These are phyloP conservation scores for Polyploca ridens DNA, from an alignment of 2,888 invertebrate species.

Conservation along the genomic window DNA sequence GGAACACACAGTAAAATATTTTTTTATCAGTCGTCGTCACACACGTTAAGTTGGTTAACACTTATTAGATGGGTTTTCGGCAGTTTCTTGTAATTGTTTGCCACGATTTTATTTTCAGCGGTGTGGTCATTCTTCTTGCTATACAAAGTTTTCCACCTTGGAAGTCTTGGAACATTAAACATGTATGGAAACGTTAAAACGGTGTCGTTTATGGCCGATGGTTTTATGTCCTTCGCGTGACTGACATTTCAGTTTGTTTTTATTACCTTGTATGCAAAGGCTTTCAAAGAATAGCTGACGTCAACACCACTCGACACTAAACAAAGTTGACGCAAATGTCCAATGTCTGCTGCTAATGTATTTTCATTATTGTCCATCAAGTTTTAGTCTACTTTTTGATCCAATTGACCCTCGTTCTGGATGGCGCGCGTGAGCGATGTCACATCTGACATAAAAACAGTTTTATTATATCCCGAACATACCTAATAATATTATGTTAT, in stretches of 20 bases:
- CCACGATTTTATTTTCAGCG: constrained; percentile 52
- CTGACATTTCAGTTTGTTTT: constrained; percentile 30
- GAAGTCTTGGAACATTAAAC: constrained; percentile 10
- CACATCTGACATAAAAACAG: constrained; percentile 44
- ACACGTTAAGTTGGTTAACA: constrained; percentile 54
- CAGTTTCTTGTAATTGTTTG: constrained; percentile 42
- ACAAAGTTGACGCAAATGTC: constrained; percentile 69
- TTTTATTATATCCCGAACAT: constrained; percentile 17
- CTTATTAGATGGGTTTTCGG: constrained; percentile 44
- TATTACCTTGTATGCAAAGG: constrained; percentile 39
- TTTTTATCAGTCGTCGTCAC: constrained; percentile 40
- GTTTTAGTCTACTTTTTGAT: constrained; percentile 69
- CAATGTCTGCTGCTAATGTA: constrained; percentile 57
- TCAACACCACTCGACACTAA: constrained; percentile 45
- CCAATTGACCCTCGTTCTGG: constrained; percentile 72
- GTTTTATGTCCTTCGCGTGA: constrained; percentile 33
- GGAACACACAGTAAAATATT: constrained; percentile 51
- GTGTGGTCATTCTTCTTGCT: constrained; percentile 39
- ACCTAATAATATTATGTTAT: neutral
- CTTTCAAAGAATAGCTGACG: constrained; percentile 54
- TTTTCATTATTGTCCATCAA: constrained; percentile 72
- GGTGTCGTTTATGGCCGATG: constrained; percentile 16
- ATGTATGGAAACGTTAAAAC: constrained; percentile 18
- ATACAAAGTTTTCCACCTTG: constrained; percentile 24
- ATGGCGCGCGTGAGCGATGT: constrained; percentile 56